These are phyloP conservation scores for Promerops cafer DNA, from an alignment of 2,113 vertebrate species.

Conservation along the genomic window DNA sequence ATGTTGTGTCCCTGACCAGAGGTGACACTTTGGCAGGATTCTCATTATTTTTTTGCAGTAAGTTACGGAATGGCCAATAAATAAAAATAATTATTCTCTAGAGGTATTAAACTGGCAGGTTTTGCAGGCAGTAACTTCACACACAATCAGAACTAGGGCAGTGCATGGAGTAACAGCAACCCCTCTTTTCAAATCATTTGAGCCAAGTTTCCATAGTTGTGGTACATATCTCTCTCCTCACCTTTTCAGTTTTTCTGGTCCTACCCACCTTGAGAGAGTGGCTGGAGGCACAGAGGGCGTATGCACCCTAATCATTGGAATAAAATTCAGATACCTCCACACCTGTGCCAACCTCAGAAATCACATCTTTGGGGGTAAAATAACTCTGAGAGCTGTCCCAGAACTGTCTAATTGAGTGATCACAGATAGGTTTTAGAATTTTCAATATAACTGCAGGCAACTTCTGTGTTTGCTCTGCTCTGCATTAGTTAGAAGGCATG, in stretches of 20 bases:
- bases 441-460: fast-evolving
- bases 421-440: not conserved
- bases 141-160: not conserved
- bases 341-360: not conserved
- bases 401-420: not conserved
- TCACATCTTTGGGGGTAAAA: not conserved
- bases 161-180: not conserved
- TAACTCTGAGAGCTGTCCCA: not conserved
- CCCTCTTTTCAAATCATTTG: not conserved
- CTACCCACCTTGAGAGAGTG: not conserved
- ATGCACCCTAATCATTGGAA: not conserved
- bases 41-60: not conserved
- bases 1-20: not conserved
- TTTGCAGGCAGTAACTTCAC: not conserved
- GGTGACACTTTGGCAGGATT: not conserved
- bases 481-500: not conserved
- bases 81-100: not conserved
- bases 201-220: not conserved
- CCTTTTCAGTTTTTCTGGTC: not conserved
- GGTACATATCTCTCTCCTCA: not conserved
- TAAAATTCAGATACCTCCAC: not conserved
- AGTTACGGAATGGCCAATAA: not conserved
- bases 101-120: not conserved
- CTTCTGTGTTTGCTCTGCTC: not conserved
- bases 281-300: not conserved